Evolutionary conservation across 1,140 invertebrate genomes (phyloP), one percentile per base, ranked within the genome.

Genomic region (Pogonognathellus flavescens): DNA sequence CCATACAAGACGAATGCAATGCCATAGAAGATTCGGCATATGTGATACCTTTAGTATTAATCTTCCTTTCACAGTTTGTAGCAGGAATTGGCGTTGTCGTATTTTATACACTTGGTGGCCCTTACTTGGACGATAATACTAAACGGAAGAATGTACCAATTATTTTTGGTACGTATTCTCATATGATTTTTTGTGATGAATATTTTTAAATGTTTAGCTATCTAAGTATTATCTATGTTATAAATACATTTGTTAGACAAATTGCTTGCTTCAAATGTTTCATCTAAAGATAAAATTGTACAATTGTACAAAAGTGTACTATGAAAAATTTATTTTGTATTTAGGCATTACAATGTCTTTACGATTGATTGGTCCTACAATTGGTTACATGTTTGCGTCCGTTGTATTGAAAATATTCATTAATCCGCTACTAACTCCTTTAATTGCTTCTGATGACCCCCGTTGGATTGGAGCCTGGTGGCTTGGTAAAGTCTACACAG

Each of bases 391-490:
- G 0, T 87, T 95, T 22, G 94, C 94, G 1, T 95, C 94, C 8
- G 92, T 94, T 84, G 93, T 93, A 50, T 90, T 95, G 1, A 94
- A 94, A 86, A 90, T 94, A 55, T 95, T 94, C 87, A 94, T 95
- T 31, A 93, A 93, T 16, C 94, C 94, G 1, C 92, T 92, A 11
- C 89, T 95, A 76, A 94, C 93, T 59, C 94, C 94, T 1, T 93
- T 92, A 0, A 95, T 95, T 59, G 92, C 91, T 14, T 93, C 92
- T 53, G 91, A 93, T 87, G 94, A 95, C 91, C 94, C 94, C 1
- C 91, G 94, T 86, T 95, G 94, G 94, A 89, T 95, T 20, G 95
- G 95, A 1, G 94, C 94, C 13, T 95, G 94, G 95, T 95, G 94
- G 95, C 87, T 95, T 41, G 90, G 90, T 90, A 88, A 88, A 86